phyloP scores from a whole-genome alignment of 35 echinoderm and acorn worm species.

The Acanthaster planci region DNA sequence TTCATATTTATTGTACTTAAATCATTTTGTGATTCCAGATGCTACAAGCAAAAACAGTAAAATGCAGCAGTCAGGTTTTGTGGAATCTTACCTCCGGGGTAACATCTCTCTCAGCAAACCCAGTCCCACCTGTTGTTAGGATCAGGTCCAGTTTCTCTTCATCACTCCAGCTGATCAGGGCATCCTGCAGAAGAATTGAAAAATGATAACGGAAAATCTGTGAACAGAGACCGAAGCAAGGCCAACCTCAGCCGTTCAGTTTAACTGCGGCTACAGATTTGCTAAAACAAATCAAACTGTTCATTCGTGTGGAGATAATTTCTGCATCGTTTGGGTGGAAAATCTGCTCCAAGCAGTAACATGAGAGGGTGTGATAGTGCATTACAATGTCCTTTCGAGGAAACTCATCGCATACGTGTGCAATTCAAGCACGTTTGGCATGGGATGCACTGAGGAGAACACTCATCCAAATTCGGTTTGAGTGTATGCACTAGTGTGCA shows the following conservation, averaged over 20 bases:
- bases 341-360: background rate
- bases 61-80: background rate
- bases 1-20: too few species aligned
- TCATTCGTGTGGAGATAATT: background rate
- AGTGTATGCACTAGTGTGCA: too few species aligned
- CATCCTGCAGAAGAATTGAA: constrained; percentile 50
- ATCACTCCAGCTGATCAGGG: constrained; percentile 75
- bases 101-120: constrained; percentile 88
- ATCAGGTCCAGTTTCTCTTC: constrained; percentile 66
- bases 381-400: too few species aligned
- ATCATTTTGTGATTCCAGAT: too few species aligned
- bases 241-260: background rate
- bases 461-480: too few species aligned
- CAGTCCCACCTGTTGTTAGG: constrained; percentile 92
- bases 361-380: background rate
- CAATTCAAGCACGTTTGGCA: too few species aligned
- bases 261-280: background rate
- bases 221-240: background rate
- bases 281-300: background rate
- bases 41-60: too few species aligned
- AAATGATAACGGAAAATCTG: background rate
- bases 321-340: background rate
- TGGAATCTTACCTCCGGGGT: constrained; percentile 84
- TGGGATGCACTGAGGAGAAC: too few species aligned
- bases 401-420: too few species aligned